Percentiles rank a stretch among this genome's conserved stretches.
phyloP scores from a whole-genome alignment of 2,888 invertebrate species.

The Chrysomela aeneicollis region DNA sequence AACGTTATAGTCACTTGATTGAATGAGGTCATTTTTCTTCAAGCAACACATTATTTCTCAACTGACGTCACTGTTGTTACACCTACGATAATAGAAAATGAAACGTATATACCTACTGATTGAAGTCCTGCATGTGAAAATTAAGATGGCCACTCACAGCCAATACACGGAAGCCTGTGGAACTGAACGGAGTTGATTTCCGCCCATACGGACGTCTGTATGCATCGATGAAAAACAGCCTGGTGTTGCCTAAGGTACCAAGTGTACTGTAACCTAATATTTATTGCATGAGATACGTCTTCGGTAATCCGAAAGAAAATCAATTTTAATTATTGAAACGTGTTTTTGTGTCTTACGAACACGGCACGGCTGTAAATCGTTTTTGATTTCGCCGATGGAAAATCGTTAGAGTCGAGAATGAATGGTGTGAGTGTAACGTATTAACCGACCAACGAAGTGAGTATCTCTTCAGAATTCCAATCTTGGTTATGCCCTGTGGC shows the following conservation, averaged over 20 bases:
- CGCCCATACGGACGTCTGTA: not conserved
- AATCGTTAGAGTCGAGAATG: conserved; percentile 23
- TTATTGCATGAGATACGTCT: conserved; percentile 32
- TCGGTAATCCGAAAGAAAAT: conserved; percentile 31
- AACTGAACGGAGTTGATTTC: not conserved
- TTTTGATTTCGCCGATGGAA: conserved; percentile 24
- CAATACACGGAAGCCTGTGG: too few relatives aligned
- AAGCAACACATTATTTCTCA: conserved; percentile 15
- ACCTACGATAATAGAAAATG: conserved; percentile 2
- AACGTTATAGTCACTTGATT: conserved; percentile 10
- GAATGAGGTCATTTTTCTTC: conserved; percentile 25
- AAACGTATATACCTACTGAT: not conserved
- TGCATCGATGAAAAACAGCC: conserved; percentile 10
- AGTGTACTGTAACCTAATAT: conserved; percentile 33
- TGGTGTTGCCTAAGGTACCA: conserved; percentile 1
- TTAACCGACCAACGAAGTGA: conserved; percentile 6
- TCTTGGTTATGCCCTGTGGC: not conserved
- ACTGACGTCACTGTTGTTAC: conserved; percentile 15
- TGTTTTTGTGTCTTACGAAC: conserved; percentile 28
- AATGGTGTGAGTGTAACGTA: conserved; percentile 23
- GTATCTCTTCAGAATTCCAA: conserved; percentile 8
- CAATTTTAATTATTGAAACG: conserved; percentile 35
- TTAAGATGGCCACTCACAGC: too few relatives aligned
- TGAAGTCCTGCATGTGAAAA: too few relatives aligned
- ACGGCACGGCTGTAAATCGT: conserved; percentile 28